These are phyloP conservation scores for Chaenodraco wilsoni DNA, from an alignment of 2,797 vertebrate species.

Conservation along the genomic window DNA sequence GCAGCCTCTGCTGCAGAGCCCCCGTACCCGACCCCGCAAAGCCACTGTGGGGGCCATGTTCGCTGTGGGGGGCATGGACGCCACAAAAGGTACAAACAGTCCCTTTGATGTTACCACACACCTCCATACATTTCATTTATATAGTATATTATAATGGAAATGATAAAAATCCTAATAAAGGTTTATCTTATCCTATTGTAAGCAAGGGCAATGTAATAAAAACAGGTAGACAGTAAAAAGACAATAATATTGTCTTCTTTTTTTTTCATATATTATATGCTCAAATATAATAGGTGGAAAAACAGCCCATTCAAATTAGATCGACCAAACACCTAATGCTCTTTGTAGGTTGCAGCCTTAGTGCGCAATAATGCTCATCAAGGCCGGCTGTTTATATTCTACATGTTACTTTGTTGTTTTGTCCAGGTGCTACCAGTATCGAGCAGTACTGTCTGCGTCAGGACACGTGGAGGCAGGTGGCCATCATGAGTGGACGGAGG, in stretches of 20 bases:
- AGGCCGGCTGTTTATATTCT: neutral
- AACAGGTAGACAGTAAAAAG: no score
- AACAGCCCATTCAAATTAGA: no score
- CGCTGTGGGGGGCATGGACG: constrained; percentile 97
- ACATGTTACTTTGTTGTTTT: neutral
- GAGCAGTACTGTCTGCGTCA: constrained; percentile 96
- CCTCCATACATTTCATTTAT: neutral
- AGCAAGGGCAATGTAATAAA: no score
- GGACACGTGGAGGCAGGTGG: constrained; percentile 95
- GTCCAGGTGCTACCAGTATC: constrained; percentile 94
- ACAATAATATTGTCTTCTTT: no score
- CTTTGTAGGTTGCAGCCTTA: no score
- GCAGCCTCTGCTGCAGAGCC: constrained; percentile 93
- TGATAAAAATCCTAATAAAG: neutral
- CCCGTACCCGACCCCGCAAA: constrained; percentile 95
- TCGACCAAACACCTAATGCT: no score
- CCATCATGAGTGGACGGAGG: constrained; percentile 95
- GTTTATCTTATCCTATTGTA: no score
- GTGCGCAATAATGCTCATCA: neutral
- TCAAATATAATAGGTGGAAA: no score
- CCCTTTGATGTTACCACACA: neutral
- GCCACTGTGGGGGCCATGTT: constrained; percentile 96
- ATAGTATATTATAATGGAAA: neutral
- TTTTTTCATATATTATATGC: no score
- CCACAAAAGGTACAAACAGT: constrained; percentile 90